Evolutionary conservation across 2,113 vertebrate genomes (phyloP), one percentile per base, ranked within the genome.

Genomic region (Tapirus terrestris): DNA sequence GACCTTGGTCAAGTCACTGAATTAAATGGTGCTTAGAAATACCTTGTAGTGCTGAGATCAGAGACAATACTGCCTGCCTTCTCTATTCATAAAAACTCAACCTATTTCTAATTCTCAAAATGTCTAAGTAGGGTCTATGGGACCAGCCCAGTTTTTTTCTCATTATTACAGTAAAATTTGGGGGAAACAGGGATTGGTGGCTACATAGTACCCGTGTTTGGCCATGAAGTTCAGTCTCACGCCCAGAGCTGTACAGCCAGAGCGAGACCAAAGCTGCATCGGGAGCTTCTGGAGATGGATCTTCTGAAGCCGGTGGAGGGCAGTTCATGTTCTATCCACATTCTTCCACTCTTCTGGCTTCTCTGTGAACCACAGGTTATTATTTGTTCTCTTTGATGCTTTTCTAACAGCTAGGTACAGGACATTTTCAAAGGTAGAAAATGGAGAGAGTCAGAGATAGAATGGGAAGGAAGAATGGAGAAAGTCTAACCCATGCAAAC

Each of bases 401-500:
- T 95, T 85, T n/a, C 91, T 85, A 65, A 60, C 45, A 25, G 48
- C 11, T 60, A 3, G 0, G 0, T 10, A 63, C 27, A 21, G 84
- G 43, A 33, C 31, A 11, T 56, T 75, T 63, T 90, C 72, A 63
- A 86, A 67, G 0, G 0, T 0, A 56, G 70, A 48, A 83, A 72
- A 39, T 12, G 2, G 14, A 53, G 73, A 87, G 73, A 56, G 68
- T 8, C 60, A 81, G 2, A 56, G 75, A 13, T 75, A 93, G 45
- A 17, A 95, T 2, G n/a, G 65, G 67, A 72, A 77, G 79, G 60
- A 67, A 87, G 92, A 23, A 8, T 70, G 73, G 88, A 88, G 93
- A 92, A 39, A 86, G 51, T 97, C 84, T 95, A 70, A 73, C 61
- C 29, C 36, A 21, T 6, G 45, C 72, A 63, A 96, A 70, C 67